Evolutionary conservation across 2,888 invertebrate genomes (phyloP), one percentile per base, ranked within the genome.

Genomic region (Drosophila picticornis): DNA sequence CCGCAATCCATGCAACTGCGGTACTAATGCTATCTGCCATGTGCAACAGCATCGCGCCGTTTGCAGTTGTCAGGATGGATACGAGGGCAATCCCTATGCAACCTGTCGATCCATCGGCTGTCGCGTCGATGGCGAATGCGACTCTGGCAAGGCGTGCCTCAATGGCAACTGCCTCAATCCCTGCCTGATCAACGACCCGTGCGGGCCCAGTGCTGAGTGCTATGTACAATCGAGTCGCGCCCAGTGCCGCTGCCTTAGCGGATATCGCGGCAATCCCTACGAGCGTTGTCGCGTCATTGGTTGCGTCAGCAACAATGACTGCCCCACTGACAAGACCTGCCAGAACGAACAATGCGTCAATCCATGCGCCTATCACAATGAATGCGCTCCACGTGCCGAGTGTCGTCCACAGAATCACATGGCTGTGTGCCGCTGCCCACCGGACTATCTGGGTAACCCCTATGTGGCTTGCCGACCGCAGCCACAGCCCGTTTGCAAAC

Each of bases 111-210:
- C 96, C 29, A 96, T 97, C 40, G 98, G 98, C 48, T 98, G 98
- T 91, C 95, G 96, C 73, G 95, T 95, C 10, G 96, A 98, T 91
- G 96, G 96, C 1, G 97, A 98, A 92, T 98, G 98, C 91, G 96
- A 96, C 80, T 95, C 96, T 6, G 96, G 96, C 80, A 96, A 97
- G 92, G 96, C 97, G 62, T 98, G 98, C 91, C 94, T 97, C 43
- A 97, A 97, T 91, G 96, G 96, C 72, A 96, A 97, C 90, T 98
- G 98, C 92, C 94, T 98, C 60, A 97, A 96, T 92, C 98, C 98
- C 4, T 98, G 98, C 90, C 94, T 97, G 36, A 94, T 97, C 10
- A 95, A 96, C 81, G 96, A 96, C 90, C 96, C 96, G 6, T 98
- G 98, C 85, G 97, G 97, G 66, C 94, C 95, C 11, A 97, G 97